phyloP scores from a whole-genome alignment of 2,797 vertebrate genomes.

The Brachyrhaphis roseni region DNA sequence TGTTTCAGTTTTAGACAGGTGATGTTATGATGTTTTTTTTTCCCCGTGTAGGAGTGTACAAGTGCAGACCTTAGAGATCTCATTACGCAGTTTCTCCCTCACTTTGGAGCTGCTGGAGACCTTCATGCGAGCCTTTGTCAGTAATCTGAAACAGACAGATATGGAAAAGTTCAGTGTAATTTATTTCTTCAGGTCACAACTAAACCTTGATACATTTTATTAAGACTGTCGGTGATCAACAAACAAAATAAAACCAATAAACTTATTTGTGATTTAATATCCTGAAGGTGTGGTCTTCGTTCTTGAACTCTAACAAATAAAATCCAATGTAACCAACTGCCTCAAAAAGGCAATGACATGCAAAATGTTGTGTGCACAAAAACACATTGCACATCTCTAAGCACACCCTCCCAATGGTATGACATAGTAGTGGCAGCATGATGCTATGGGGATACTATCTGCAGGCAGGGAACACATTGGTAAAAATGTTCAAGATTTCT shows the following conservation, averaged over 20 bases:
- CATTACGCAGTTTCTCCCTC: conserved; percentile 80
- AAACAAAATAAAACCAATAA: not conserved
- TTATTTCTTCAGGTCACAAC: not conserved
- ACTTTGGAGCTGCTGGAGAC: conserved; percentile 77
- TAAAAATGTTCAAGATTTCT: not conserved
- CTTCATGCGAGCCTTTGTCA: conserved; percentile 84
- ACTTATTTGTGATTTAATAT: not conserved
- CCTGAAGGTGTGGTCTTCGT: not conserved
- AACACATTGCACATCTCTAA: not conserved
- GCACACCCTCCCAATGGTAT: not conserved
- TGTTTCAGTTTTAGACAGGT: conserved; percentile 8
- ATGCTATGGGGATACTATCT: not conserved
- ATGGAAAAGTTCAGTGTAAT: not conserved
- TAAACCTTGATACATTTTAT: not conserved
- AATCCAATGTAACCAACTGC: no score
- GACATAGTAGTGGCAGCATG: not conserved
- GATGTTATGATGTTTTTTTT: not conserved
- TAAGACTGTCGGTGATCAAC: not conserved
- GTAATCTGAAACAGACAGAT: conserved; percentile 76
- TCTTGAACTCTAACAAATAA: no score
- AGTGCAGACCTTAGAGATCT: conserved; percentile 75
- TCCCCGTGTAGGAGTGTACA: not conserved
- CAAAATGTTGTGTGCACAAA: not conserved
- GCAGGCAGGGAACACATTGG: not conserved
- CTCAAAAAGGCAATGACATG: not conserved